These are phyloP conservation scores for Eilema sororculum DNA, from an alignment of 2,888 invertebrate species.

Conservation along the genomic window DNA sequence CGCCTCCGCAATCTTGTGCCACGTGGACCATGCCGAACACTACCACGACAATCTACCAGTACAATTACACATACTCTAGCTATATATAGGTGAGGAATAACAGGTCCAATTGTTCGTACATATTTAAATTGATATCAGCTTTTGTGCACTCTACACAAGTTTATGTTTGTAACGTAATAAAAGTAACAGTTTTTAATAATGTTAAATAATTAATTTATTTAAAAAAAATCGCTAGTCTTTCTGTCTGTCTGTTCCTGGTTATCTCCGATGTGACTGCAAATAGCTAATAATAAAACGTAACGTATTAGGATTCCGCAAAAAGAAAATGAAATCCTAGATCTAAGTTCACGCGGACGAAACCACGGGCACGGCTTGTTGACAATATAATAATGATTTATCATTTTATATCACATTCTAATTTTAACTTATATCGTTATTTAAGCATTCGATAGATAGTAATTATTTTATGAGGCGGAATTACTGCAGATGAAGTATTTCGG, in stretches of 20 bases:
- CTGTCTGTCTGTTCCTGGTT: background rate
- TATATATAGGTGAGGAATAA: background rate
- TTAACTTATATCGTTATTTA: background rate
- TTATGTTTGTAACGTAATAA: too few species aligned
- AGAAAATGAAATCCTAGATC: too few species aligned
- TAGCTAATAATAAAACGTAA: too few species aligned
- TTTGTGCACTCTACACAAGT: too few species aligned
- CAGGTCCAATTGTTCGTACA: background rate
- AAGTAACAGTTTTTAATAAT: too few species aligned
- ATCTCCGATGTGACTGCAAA: too few species aligned
- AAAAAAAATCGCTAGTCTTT: background rate
- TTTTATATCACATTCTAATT: background rate
- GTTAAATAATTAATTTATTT: too few species aligned
- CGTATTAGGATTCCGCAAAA: too few species aligned
- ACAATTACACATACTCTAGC: slow-evolving; percentile 74
- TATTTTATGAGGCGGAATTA: slow-evolving; percentile 25
- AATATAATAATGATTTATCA: background rate
- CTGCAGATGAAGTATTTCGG: slow-evolving; percentile 57
- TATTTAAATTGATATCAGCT: background rate
- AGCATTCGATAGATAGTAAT: slow-evolving; percentile 19
- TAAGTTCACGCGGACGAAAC: too few species aligned
- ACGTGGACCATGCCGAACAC: slow-evolving; percentile 82
- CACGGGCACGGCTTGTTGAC: too few species aligned
- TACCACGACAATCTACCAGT: slow-evolving; percentile 81
- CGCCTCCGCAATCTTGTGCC: slow-evolving; percentile 86